Percentiles rank a stretch among this genome's conserved stretches.
phyloP scores from a whole-genome alignment of 2,888 invertebrate species.

The Tetropium fuscum region DNA sequence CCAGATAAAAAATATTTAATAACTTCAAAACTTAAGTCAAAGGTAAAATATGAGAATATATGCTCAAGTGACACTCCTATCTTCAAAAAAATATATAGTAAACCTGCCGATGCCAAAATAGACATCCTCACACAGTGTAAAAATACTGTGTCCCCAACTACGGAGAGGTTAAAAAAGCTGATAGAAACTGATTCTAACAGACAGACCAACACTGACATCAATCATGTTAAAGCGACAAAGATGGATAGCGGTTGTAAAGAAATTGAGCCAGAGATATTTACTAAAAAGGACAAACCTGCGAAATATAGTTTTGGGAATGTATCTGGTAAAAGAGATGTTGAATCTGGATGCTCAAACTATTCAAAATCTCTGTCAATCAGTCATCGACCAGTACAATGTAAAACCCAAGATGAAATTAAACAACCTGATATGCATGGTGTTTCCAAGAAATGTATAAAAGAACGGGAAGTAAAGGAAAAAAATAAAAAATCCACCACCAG shows the following conservation, averaged over 20 bases:
- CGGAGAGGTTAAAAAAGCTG: slow-evolving; percentile 23
- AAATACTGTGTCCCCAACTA: slow-evolving; percentile 25
- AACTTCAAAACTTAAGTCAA: slow-evolving; percentile 14
- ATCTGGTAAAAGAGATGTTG: background rate
- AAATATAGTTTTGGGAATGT: background rate
- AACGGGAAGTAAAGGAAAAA: too few relatives aligned
- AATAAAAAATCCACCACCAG: too few relatives aligned
- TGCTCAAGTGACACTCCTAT: background rate
- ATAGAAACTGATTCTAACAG: slow-evolving; percentile 20
- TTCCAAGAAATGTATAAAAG: too few relatives aligned
- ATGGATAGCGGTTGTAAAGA: too few relatives aligned
- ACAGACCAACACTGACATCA: background rate
- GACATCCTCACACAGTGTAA: slow-evolving; percentile 20
- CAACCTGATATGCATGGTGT: too few relatives aligned
- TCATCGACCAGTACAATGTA: background rate
- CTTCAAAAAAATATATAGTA: too few relatives aligned
- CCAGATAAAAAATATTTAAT: slow-evolving; percentile 13
- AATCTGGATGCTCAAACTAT: background rate
- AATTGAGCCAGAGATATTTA: background rate
- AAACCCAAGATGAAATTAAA: too few relatives aligned
- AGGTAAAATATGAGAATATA: background rate
- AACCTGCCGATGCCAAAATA: background rate
- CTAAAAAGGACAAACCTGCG: background rate
- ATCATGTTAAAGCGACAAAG: background rate
- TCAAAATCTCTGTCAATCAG: background rate